These are phyloP conservation scores for Aphaenogaster floridana DNA, from an alignment of 1,140 invertebrate genomes.

Conservation along the genomic window DNA sequence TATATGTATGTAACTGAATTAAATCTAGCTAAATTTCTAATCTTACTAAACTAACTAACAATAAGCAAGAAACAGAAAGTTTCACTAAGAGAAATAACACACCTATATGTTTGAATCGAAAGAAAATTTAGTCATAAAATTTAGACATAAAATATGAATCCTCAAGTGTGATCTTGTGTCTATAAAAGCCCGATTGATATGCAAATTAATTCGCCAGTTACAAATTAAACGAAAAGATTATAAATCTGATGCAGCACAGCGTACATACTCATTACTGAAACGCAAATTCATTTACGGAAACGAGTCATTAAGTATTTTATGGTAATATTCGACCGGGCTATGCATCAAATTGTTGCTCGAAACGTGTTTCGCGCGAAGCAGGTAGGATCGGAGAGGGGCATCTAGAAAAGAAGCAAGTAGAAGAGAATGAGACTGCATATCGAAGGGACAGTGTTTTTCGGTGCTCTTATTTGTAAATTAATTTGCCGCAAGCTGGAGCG, in stretches of 20 bases:
- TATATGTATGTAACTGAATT: neutral
- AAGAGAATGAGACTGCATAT: conserved; percentile 67
- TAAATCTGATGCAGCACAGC: conserved; percentile 40
- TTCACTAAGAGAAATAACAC: neutral
- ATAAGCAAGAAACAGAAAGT: neutral
- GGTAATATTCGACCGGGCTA: conserved; percentile 65
- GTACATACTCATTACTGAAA: conserved; percentile 48
- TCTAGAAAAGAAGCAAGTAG: conserved; percentile 33
- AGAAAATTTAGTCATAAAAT: neutral
- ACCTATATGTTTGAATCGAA: neutral
- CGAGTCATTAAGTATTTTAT: conserved; percentile 58
- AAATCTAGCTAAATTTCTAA: conserved; percentile 29
- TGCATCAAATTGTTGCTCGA: conserved; percentile 66
- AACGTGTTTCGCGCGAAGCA: conserved; percentile 50
- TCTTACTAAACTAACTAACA: neutral
- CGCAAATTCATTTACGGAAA: conserved; percentile 63
- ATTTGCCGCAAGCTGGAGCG: conserved; percentile 68
- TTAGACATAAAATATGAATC: neutral
- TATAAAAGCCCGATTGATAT: neutral
- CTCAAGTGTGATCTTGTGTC: neutral
- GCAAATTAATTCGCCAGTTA: conserved; percentile 52
- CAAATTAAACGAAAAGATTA: conserved; percentile 22
- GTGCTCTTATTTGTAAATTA: conserved; percentile 76
- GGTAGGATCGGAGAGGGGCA: neutral
- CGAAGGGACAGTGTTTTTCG: conserved; percentile 56